Evolutionary conservation across 2,797 vertebrate genomes (phyloP).

Genomic region (Diplodus sargus): DNA sequence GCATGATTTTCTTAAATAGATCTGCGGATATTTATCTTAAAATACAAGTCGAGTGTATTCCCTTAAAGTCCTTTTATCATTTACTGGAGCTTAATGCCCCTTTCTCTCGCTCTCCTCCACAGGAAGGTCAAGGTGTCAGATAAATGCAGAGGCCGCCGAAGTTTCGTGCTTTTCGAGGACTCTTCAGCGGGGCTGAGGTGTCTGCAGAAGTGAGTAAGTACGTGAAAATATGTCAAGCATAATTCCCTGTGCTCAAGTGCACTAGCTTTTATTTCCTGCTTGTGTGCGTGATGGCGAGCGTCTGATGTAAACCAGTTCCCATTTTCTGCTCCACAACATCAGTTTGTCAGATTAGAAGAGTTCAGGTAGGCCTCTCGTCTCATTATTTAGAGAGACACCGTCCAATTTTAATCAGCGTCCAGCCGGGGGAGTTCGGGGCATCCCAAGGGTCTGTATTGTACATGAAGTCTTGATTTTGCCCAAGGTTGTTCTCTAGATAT

Average conservation of each 20-base stretch:
- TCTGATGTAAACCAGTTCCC: conserved; percentile 17
- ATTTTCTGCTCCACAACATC: conserved; percentile 42
- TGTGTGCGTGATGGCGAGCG: neutral
- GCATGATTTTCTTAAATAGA: conserved; percentile 5
- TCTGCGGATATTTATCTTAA: neutral
- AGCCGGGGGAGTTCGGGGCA: conserved; percentile 53
- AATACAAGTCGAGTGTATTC: neutral
- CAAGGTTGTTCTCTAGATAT: conserved; percentile 74
- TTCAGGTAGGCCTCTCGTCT: conserved; percentile 60
- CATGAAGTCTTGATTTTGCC: conserved; percentile 74
- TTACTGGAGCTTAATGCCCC: neutral
- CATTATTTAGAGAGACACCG: conserved; percentile 63
- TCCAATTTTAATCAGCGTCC: conserved; percentile 71
- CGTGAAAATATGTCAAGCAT: conserved; percentile 1
- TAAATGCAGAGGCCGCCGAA: neutral
- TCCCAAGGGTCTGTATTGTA: conserved; percentile 68
- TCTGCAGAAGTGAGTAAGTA: neutral
- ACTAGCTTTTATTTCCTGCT: conserved; percentile 7
- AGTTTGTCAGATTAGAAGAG: conserved; percentile 48
- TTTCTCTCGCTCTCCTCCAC: conserved; percentile 3
- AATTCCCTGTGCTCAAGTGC: neutral
- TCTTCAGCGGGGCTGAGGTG: conserved; percentile 1
- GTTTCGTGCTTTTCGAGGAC: neutral
- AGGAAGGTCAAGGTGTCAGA: conserved; percentile 12
- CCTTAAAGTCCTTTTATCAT: neutral